Base-by-base conservation (phyloP, 1,140 invertebrate species). In the Orchestia grillus region DNA sequence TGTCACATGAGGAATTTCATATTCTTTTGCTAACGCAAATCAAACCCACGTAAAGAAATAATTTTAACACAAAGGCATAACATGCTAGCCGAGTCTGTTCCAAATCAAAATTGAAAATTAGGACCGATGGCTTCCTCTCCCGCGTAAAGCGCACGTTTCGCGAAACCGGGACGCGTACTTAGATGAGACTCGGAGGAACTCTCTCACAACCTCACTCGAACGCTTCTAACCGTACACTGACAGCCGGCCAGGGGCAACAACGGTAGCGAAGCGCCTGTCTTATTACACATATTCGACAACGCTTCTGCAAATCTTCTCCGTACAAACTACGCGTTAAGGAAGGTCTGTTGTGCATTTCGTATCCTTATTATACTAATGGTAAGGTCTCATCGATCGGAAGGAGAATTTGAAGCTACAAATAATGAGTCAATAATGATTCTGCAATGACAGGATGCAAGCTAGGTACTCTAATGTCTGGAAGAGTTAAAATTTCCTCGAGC, bases 401-500 rank as follows among this genome's bases (percentile, higher is more conserved):
- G 28, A 36, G 28, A 42, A 44, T 44, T 28, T 90, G 41, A 42
- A 44, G 41, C 88, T 90, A 44, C 4, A 40, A 45, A 94, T 94
- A 94, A 94, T 94, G 92, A 94, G 92, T 19, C 44, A 44, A 94
- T 94, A 94, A 94, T 94, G 41, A 94, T 44, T 8, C 92, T 94
- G 44, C 15, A 94, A 94, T 94, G 92, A 94, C 92, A 94, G 92
- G 92, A 94, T 94, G 92, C 44, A 47, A 94, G 92, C 43, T 94
- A 44, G 92, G 92, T 94, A 94, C 92, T 94, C 92, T 44, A 44
- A 94, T 94, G 92, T 45, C 92, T 94, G 92, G 92, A 90, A 94
- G 92, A 94, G 92, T 94, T 94, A 94, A 94, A 94, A 94, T 94
- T 94, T 94, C 92, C 92, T 94, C 41, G 88, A 44, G 92, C 92